These are phyloP conservation scores for Reticulitermes lucifugus DNA, from an alignment of 2,888 invertebrate species.

Conservation along the genomic window DNA sequence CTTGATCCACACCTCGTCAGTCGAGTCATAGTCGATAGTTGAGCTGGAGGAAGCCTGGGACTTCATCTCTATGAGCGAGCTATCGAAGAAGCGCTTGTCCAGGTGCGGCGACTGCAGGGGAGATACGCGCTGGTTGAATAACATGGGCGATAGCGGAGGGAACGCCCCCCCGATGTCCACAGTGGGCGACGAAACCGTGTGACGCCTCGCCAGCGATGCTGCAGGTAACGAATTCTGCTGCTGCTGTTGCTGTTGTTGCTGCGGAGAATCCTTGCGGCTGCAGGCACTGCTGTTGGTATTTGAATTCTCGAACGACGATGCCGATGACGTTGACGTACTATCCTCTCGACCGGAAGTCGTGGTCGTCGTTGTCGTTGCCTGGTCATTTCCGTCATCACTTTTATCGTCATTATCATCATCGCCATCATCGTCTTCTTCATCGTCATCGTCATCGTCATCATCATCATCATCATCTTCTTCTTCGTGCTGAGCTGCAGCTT, in stretches of 20 bases:
- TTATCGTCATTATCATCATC: conserved; percentile 40
- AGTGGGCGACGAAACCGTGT: conserved; percentile 2
- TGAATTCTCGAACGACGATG: conserved; percentile 20
- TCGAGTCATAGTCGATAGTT: conserved; percentile 69
- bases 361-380: conserved; percentile 9
- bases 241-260: not conserved
- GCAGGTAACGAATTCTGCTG: not conserved
- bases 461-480: conserved; percentile 57
- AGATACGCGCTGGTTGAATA: conserved; percentile 58
- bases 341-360: conserved; percentile 32
- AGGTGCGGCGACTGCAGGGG: conserved; percentile 74
- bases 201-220: conserved; percentile 32
- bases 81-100: conserved; percentile 85
- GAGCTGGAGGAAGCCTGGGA: conserved; percentile 74
- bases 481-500: conserved; percentile 54
- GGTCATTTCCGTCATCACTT: conserved; percentile 31
- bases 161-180: not conserved
- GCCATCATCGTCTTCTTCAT: not conserved
- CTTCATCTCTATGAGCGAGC: conserved; percentile 84
- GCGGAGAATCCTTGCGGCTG: not conserved
- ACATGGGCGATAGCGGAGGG: conserved; percentile 38
- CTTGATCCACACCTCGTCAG: conserved; percentile 77
- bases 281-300: conserved; percentile 19
- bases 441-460: conserved; percentile 43
- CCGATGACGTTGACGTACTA: conserved; percentile 25